A percentile compares a stretch with the other conserved stretches of the same genome.
Conservation (phyloP, 2,888 invertebrate genomes). For the Arctia plantaginis region DNA sequence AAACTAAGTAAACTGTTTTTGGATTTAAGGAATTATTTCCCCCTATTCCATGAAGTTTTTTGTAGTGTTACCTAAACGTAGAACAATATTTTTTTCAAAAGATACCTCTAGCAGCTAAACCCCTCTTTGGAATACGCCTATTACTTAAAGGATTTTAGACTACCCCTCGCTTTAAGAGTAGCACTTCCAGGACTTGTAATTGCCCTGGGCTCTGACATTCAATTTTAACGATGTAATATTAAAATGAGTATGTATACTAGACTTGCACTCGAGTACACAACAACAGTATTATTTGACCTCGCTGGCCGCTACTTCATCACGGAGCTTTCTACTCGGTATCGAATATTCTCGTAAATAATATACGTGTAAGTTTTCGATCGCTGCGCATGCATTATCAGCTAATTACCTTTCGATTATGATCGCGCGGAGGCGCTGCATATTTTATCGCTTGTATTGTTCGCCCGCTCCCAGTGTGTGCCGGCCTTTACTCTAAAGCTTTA, state of each 20-base stretch:
- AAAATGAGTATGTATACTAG: neutral
- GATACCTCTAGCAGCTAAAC: neutral
- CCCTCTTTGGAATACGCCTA: neutral
- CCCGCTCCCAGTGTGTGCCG: conserved; percentile 47
- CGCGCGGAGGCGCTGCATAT: conserved; percentile 64
- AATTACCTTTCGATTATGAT: conserved; percentile 67
- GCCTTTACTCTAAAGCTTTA: conserved; percentile 51
- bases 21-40: too few species aligned
- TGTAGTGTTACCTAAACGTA: neutral
- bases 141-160: neutral
- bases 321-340: conserved; percentile 13
- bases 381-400: conserved; percentile 61
- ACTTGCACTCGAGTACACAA: neutral
- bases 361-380: conserved; percentile 45
- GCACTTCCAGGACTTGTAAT: neutral
- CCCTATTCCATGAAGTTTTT: neutral
- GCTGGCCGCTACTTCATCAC: neutral
- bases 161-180: neutral
- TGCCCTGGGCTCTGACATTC: neutral
- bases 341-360: conserved; percentile 17
- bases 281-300: neutral
- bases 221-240: neutral
- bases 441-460: conserved; percentile 61
- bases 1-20: too few species aligned
- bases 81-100: neutral